These are phyloP conservation scores for Antennarius maculatus DNA, from an alignment of 2,797 vertebrate genomes.

Conservation along the genomic window DNA sequence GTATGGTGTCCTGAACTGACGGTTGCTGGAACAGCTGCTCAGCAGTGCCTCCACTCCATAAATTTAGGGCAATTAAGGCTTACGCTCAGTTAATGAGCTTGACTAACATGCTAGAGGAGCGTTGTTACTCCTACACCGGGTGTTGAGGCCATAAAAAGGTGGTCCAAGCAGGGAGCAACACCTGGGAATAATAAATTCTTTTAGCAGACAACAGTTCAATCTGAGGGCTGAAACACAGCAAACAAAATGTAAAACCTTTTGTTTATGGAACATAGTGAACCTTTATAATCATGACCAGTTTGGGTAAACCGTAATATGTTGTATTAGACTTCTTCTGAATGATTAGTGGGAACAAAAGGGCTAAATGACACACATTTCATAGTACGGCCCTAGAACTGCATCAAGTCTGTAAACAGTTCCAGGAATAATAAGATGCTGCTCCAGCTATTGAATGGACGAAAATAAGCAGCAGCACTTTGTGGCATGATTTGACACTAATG, in stretches of 20 bases:
- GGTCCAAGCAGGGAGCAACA: constrained; percentile 63
- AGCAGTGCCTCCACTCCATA: constrained; percentile 43
- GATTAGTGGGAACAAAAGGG: neutral
- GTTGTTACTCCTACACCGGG: constrained; percentile 57
- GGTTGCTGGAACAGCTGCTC: constrained; percentile 45
- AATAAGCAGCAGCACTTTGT: neutral
- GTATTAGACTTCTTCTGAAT: constrained; percentile 8
- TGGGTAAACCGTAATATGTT: neutral
- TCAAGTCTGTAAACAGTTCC: neutral
- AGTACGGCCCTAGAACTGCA: neutral
- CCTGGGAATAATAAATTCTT: constrained; percentile 65
- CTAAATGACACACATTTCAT: neutral
- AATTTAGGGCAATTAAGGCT: constrained; percentile 63
- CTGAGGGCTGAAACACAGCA: constrained; percentile 11
- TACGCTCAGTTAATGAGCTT: constrained; percentile 62
- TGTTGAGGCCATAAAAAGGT: constrained; percentile 58
- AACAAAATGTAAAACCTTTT: constrained; percentile 11
- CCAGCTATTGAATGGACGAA: neutral
- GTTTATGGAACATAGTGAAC: neutral
- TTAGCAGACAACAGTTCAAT: constrained; percentile 41
- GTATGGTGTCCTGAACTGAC: constrained; percentile 10
- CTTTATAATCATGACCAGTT: neutral
- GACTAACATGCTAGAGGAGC: constrained; percentile 55
- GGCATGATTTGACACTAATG: neutral
- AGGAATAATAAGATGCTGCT: neutral